A percentile compares a stretch with the other conserved stretches of the same genome.
These are phyloP conservation scores for Drosophila sturtevanti DNA, from an alignment of 1,140 invertebrate species.

Conservation along the genomic window DNA sequence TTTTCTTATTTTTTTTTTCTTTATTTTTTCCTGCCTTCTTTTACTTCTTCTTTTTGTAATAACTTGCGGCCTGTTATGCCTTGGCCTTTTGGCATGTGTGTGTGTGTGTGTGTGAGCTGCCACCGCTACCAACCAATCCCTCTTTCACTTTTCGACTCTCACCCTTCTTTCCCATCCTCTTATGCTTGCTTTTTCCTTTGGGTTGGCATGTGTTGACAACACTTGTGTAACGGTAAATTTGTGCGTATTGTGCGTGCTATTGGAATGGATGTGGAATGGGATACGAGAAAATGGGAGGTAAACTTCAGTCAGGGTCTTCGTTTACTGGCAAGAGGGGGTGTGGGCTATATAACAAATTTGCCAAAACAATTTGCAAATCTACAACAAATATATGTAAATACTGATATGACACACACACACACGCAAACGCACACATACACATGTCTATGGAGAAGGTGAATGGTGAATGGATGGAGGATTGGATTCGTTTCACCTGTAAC, in stretches of 20 bases:
- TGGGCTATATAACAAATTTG: constrained; percentile 62
- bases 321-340: constrained; percentile 30
- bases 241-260: constrained; percentile 68
- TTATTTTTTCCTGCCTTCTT: too few species aligned
- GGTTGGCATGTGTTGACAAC: constrained; percentile 75
- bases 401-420: constrained; percentile 74
- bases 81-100: constrained; percentile 33
- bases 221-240: constrained; percentile 81
- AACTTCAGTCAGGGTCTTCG: constrained; percentile 51
- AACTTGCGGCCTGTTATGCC: constrained; percentile 77
- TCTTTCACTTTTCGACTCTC: not conserved
- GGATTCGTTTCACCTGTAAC: constrained; percentile 24
- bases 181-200: not conserved
- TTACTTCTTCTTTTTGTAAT: constrained; percentile 44
- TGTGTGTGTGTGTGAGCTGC: constrained; percentile 24
- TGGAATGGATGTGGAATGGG: not conserved
- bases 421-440: constrained; percentile 29
- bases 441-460: not conserved
- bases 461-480: not conserved
- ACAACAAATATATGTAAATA: constrained; percentile 78
- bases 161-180: constrained; percentile 26
- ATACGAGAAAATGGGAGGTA: not conserved
- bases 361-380: constrained; percentile 81
- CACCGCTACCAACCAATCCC: not conserved
- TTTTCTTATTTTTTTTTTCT: constrained; percentile 32